Evolutionary conservation across 2,888 invertebrate species (phyloP).

Genomic region (Ornithoptera priamus): DNA sequence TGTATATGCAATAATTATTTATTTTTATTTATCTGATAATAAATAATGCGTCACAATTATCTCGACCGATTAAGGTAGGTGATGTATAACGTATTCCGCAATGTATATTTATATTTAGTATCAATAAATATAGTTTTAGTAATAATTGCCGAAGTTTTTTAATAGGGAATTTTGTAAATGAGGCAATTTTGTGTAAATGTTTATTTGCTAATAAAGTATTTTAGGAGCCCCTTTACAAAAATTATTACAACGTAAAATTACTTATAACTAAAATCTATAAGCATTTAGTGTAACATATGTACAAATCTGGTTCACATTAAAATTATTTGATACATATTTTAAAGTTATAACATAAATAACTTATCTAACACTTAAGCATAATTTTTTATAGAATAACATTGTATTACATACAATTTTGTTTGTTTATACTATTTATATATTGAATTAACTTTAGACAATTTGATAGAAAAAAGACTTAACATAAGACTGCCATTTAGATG

Average conservation of each 20-base stretch:
- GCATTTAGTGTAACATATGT: neutral
- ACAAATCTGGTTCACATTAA: neutral
- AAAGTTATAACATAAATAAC: neutral
- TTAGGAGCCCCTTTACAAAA: neutral
- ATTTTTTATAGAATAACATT: neutral
- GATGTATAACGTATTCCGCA: too few species aligned
- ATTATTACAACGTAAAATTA: neutral
- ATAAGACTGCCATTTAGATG: too few species aligned
- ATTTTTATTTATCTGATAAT: too few species aligned
- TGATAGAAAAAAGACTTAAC: too few species aligned
- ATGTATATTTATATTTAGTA: too few species aligned
- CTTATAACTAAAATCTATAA: neutral
- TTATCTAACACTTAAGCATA: neutral
- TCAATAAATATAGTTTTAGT: too few species aligned
- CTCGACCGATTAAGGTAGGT: too few species aligned
- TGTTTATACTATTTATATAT: too few species aligned
- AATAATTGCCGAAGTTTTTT: too few species aligned
- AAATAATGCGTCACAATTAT: too few species aligned
- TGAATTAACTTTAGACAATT: too few species aligned
- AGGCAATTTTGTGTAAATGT: neutral
- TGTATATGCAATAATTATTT: too few species aligned
- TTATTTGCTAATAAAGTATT: constrained; percentile 1
- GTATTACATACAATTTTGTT: neutral
- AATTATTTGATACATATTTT: neutral
- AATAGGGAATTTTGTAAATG: neutral